Conservation (phyloP, 2,113 vertebrate genomes). For the Plecturocebus donacophilus region DNA sequence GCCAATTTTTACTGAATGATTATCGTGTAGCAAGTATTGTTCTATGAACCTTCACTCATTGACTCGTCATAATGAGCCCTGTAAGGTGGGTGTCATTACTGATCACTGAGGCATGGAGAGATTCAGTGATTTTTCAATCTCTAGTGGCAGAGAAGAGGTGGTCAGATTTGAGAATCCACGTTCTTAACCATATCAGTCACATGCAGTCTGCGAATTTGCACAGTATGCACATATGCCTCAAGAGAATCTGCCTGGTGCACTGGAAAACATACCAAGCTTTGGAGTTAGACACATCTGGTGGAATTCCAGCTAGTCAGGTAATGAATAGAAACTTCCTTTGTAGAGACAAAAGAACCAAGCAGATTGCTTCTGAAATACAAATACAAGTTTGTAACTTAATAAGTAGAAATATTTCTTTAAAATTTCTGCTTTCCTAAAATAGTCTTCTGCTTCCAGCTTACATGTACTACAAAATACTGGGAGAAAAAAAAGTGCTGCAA, state of each 20-base stretch:
- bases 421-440: slow-evolving; percentile 25
- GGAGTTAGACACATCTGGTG: background rate
- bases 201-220: background rate
- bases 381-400: background rate
- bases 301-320: background rate
- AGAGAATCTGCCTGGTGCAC: background rate
- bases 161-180: background rate
- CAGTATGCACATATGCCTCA: background rate
- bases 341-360: background rate
- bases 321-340: background rate
- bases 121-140: background rate
- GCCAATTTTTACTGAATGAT: background rate
- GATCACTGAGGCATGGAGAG: background rate
- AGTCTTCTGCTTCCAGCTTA: slow-evolving; percentile 36
- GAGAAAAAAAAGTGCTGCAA: background rate
- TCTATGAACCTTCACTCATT: background rate
- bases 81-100: background rate
- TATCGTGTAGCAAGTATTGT: background rate
- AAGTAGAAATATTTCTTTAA: slow-evolving; percentile 8
- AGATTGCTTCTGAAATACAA: slow-evolving; percentile 12
- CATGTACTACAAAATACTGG: background rate
- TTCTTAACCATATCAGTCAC: background rate
- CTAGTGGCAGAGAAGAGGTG: background rate
- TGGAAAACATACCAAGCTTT: background rate
- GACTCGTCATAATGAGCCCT: background rate